Evolutionary conservation across 2,888 invertebrate species (phyloP).

Genomic region (Leptopterna dolabrata): DNA sequence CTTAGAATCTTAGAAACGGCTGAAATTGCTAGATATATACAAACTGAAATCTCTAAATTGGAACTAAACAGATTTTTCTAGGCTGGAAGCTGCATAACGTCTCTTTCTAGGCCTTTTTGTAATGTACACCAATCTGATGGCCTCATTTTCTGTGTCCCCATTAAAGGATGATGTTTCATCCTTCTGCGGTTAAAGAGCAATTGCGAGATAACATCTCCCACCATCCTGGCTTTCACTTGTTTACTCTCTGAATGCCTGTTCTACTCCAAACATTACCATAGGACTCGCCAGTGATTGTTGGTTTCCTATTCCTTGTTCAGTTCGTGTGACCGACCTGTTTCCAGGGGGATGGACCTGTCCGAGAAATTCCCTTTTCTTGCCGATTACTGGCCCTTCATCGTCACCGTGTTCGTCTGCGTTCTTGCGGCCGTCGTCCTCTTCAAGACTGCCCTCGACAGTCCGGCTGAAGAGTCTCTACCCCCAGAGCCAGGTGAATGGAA

Average conservation of each 20-base stretch:
- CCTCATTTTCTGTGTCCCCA: not conserved
- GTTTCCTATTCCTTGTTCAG: constrained; percentile 10
- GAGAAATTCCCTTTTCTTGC: constrained; percentile 66
- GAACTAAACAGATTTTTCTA: no score
- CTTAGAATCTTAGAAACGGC: no score
- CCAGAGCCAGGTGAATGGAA: constrained; percentile 60
- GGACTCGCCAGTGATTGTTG: not conserved
- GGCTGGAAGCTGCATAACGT: no score
- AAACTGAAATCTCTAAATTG: no score
- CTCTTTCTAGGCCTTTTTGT: not conserved
- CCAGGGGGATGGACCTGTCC: constrained; percentile 48
- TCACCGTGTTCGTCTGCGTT: constrained; percentile 65
- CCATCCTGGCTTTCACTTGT: constrained; percentile 6
- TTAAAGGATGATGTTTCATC: not conserved
- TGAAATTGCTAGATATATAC: no score
- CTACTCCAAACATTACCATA: not conserved
- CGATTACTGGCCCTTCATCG: constrained; percentile 67
- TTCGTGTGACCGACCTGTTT: constrained; percentile 18
- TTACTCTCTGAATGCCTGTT: not conserved
- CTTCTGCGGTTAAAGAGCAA: not conserved
- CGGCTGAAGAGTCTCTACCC: constrained; percentile 55
- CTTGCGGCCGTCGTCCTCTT: constrained; percentile 63
- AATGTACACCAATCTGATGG: not conserved
- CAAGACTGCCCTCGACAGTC: constrained; percentile 58
- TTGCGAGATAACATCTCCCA: not conserved